Conservation (phyloP, 2,888 invertebrate genomes). For the Acronicta alni region DNA sequence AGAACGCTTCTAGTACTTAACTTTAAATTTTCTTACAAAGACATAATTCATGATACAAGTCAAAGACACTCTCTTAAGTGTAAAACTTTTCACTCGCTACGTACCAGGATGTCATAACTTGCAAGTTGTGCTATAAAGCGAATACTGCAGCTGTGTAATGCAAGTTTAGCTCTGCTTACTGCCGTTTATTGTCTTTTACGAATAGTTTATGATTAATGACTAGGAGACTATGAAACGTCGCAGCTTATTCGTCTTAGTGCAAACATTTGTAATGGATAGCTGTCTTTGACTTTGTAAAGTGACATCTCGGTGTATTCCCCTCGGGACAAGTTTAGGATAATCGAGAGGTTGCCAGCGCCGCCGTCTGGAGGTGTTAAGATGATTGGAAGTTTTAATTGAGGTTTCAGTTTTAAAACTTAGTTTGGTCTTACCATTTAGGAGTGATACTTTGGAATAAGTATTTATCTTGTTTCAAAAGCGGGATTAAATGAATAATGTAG, state of each 20-base stretch:
- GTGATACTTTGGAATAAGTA: slow-evolving; percentile 24
- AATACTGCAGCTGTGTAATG: slow-evolving; percentile 34
- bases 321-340: slow-evolving; percentile 47
- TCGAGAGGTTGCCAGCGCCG: slow-evolving; percentile 39
- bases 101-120: slow-evolving; percentile 51
- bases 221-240: slow-evolving; percentile 12
- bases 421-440: slow-evolving; percentile 32
- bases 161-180: slow-evolving; percentile 33
- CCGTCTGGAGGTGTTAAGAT: slow-evolving; percentile 46
- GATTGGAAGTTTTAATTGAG: slow-evolving; percentile 51
- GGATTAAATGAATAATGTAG: slow-evolving; percentile 14
- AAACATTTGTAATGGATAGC: slow-evolving; percentile 48
- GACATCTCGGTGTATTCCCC: slow-evolving; percentile 43
- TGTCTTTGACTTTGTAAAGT: slow-evolving; percentile 48
- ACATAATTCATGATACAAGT: slow-evolving; percentile 57
- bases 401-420: slow-evolving; percentile 44
- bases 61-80: slow-evolving; percentile 55
- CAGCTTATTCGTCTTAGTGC: slow-evolving; percentile 33
- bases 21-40: slow-evolving; percentile 39
- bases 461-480: slow-evolving; percentile 20
- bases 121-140: slow-evolving; percentile 43
- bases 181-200: slow-evolving; percentile 19
- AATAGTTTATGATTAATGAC: slow-evolving; percentile 34
- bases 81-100: slow-evolving; percentile 51
- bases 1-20: slow-evolving; percentile 41